phyloP scores from a whole-genome alignment of 2,113 vertebrate genomes.

The Columbina picui region DNA sequence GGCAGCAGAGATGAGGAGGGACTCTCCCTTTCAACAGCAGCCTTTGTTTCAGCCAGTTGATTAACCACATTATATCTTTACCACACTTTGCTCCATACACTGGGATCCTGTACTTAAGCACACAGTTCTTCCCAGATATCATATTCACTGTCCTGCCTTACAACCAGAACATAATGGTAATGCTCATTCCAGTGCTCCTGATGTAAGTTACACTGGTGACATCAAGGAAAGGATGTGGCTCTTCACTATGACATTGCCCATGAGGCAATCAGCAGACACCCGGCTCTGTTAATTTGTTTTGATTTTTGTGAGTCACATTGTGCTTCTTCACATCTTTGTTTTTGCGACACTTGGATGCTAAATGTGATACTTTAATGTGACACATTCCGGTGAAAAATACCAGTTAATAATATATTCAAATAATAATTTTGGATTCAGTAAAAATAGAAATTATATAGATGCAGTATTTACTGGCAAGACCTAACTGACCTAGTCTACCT shows the following conservation, averaged over 20 bases:
- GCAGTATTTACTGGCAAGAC: neutral
- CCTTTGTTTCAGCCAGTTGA: neutral
- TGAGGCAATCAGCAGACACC: neutral
- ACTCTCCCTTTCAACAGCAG: neutral
- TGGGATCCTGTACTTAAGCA: neutral
- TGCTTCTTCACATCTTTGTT: neutral
- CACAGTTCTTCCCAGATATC: neutral
- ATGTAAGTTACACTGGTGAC: neutral
- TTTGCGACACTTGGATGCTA: neutral
- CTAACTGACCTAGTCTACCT: neutral
- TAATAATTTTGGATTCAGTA: neutral
- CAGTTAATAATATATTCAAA: conserved; percentile 3
- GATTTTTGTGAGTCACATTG: neutral
- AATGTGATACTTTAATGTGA: neutral
- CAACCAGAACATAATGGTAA: neutral
- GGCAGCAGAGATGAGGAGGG: neutral
- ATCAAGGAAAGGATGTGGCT: neutral
- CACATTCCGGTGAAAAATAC: neutral
- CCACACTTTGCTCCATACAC: neutral
- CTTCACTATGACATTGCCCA: neutral
- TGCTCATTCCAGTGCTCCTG: neutral
- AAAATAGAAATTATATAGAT: neutral
- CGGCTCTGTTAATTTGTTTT: neutral
- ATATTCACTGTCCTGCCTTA: neutral
- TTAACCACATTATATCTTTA: neutral